These are phyloP conservation scores for Speoplatyrhinus poulsoni DNA, from an alignment of 2,113 vertebrate genomes.

Conservation along the genomic window DNA sequence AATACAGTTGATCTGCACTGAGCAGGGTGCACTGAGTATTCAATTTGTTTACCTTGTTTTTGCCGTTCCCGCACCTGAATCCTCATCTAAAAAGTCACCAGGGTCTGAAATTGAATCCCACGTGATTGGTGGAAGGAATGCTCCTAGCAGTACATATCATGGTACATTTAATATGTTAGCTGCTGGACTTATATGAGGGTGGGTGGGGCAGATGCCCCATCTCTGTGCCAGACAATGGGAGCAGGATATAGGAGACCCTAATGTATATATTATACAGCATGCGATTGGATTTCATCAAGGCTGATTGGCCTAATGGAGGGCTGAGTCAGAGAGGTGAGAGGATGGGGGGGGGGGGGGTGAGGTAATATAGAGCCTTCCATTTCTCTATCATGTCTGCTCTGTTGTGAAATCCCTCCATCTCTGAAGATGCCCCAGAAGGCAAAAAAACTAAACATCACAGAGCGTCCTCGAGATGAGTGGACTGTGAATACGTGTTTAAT, in stretches of 20 bases:
- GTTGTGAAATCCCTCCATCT: too few species aligned
- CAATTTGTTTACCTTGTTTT: slow-evolving; percentile 23
- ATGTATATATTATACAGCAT: slow-evolving; percentile 55
- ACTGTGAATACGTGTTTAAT: too few species aligned
- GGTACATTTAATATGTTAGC: neutral
- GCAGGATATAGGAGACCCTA: slow-evolving; percentile 53
- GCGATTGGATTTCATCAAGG: slow-evolving; percentile 73
- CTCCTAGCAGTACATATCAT: slow-evolving; percentile 20
- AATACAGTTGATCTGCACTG: neutral
- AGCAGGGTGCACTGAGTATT: slow-evolving; percentile 3
- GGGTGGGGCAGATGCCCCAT: neutral
- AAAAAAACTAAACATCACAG: too few species aligned
- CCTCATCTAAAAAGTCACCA: slow-evolving; percentile 17
- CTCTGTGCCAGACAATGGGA: slow-evolving; percentile 42
- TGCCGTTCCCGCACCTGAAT: slow-evolving; percentile 35
- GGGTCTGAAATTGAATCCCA: slow-evolving; percentile 43
- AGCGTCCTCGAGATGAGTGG: too few species aligned
- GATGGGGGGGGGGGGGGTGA: neutral
- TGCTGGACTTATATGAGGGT: slow-evolving; percentile 1
- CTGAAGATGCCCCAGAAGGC: too few species aligned
- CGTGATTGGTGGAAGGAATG: slow-evolving; percentile 36
- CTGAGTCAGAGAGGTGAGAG: slow-evolving; percentile 25
- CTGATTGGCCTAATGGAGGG: slow-evolving; percentile 52
- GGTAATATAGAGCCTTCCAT: neutral
- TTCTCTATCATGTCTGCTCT: too few species aligned